Evolutionary conservation across 2,113 vertebrate species (phyloP), one percentile per base, ranked within the genome.

Genomic region (Lontra canadensis): DNA sequence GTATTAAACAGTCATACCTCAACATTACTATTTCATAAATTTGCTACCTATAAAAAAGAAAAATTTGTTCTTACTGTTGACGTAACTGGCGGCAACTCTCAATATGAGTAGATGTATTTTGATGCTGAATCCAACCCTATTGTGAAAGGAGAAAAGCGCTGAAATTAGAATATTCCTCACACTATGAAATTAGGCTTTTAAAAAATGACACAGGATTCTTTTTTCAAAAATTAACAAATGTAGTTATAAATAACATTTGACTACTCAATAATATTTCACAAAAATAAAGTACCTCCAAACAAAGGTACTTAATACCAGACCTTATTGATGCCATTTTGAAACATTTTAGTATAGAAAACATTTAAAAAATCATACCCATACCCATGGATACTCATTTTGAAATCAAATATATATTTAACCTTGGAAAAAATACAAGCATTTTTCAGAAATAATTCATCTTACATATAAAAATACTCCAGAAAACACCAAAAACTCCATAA

Each of bases 61-160:
- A 39, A 59, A 98, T 39, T 65, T 57, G 7, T 93, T 88, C 99
- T 99, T 98, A 99, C 99, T 98, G 98, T 98, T 99, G 98, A 65
- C 99, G 98, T 69, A 99, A 98, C 57, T 98, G 96, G 94, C 99
- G 99, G 98, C 99, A 99, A 97, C 97, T 99, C 86, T 99, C 99
- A 29, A 99, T 99, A 97, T 99, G 99, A 44, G 99, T 96, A 25
- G 97, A 98, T 65, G 98, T 99, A 97, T 99, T 99, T 98, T 99
- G 99, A 98, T 99, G 99, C 93, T 99, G 97, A 95, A 99, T 99
- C 99, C 99, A 99, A 74, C 99, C 99, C 99, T 99, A 97, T 69
- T 52, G 61, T 31, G 88, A 97, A 88, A 98, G 97, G 97, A 76
- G 88, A 98, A 98, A 95, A 97, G 59, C 80, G 34, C 23, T 96